A percentile compares a stretch with the other conserved stretches of the same genome.
Conservation (phyloP, 1,140 invertebrate species). For the Leucophenga varia region DNA sequence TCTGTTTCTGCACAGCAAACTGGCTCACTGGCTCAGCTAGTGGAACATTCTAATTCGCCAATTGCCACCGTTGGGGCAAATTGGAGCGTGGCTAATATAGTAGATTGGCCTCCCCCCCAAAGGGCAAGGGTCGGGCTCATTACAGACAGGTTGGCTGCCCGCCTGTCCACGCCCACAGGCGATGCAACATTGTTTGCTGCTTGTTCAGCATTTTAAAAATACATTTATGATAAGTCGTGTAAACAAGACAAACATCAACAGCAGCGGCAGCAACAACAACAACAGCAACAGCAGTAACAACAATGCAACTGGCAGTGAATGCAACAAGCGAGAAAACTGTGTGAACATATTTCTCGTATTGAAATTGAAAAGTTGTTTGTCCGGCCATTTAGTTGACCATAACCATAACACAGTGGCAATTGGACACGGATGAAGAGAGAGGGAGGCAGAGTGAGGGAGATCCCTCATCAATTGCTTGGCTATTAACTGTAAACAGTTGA, state of each 20-base stretch:
- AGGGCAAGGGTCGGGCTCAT: slow-evolving; percentile 38
- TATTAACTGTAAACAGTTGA: slow-evolving; percentile 10
- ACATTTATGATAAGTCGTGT: slow-evolving; percentile 36
- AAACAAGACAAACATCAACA: slow-evolving; percentile 23
- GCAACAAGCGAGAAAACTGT: slow-evolving; percentile 43
- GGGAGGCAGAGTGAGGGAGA: slow-evolving; percentile 1
- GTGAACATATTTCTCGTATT: slow-evolving; percentile 28
- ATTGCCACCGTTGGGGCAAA: slow-evolving; percentile 29
- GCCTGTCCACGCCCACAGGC: slow-evolving; percentile 21
- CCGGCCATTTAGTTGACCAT: slow-evolving; percentile 38
- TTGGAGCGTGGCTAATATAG: slow-evolving; percentile 37
- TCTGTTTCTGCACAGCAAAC: slow-evolving; percentile 13
- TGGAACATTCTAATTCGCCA: slow-evolving; percentile 44
- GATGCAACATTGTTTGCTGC: slow-evolving; percentile 26
- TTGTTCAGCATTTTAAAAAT: slow-evolving; percentile 42
- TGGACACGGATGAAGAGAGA: slow-evolving; percentile 14
- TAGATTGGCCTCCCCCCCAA: too few species aligned
- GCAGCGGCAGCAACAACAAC: background rate
- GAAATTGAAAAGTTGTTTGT: slow-evolving; percentile 50
- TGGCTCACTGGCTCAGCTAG: slow-evolving; percentile 24
- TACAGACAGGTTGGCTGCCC: slow-evolving; percentile 18
- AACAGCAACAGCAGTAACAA: background rate
- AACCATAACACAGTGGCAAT: slow-evolving; percentile 45
- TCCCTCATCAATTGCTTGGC: slow-evolving; percentile 23
- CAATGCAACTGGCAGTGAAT: slow-evolving; percentile 17